Evolutionary conservation across 2,888 invertebrate species (phyloP), one percentile per base, ranked within the genome.

Genomic region (Nezara viridula): DNA sequence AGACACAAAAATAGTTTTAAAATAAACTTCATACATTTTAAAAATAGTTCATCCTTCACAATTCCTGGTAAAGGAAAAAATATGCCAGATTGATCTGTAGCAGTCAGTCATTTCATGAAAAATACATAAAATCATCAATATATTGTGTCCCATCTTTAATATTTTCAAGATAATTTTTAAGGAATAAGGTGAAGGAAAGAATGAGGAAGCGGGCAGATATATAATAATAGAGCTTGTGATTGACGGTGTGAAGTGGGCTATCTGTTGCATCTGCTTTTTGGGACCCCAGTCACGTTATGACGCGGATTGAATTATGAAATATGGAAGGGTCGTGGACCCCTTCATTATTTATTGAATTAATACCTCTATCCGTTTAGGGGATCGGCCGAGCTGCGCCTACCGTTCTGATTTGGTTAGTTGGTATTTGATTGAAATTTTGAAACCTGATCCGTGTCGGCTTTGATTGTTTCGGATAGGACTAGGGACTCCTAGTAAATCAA

Each of bases 311-410:
- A 86, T 86, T 86, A 86, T 44, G 37, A 86, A 86, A 55, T 55
- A 40, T 40, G 52, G 86, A 32, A 86, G 86, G 86, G 50, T 4
- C 52, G 24, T 10, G 37, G 40, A 60, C 49, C 86, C 86, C 86
- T 55, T 60, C 44, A 86, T 86, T 86, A 86, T 86, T 86, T 86
- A 86, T 86, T 86, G 86, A 86, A 86, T 86, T 86, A 86, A 86
- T 86, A 60, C 86, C 86, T 55, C 60, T 40, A 55, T 55, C 55
- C 37, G 86, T 37, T 86, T 86, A 60, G 60, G 2, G 86, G 86
- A 60, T 86, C 52, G 40, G 60, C 52, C 27, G 6, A 21, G 77
- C 77, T n/a, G 44, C n/a, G n/a, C 37, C 86, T 86, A 40, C 86
- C 37, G 86, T 52, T 52, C 60, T n/a, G 4, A 86, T 86, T 86